A percentile compares a stretch with the other conserved stretches of the same genome.
Conservation (phyloP, 2,888 invertebrate species). For the Perizoma affinitatum region DNA sequence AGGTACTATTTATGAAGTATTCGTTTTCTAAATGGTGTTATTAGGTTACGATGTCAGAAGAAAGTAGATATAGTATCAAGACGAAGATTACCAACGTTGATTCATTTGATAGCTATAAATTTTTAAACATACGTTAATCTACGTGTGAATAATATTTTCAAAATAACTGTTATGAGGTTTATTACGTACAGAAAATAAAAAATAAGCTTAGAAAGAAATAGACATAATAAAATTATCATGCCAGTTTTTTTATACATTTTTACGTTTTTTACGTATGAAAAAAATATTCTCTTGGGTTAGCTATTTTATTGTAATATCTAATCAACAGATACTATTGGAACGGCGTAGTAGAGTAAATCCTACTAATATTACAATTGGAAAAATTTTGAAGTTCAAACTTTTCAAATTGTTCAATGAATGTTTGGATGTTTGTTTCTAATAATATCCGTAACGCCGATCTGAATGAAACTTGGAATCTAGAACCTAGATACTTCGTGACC, state of each 20-base stretch:
- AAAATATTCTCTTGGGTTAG: constrained; percentile 8
- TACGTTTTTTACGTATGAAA: not conserved
- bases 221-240: no score
- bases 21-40: constrained; percentile 56
- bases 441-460: no score
- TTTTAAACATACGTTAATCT: constrained; percentile 30
- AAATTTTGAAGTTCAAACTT: no score
- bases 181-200: no score
- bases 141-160: no score
- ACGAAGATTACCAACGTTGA: constrained; percentile 49
- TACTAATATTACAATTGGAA: not conserved
- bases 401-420: no score
- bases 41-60: constrained; percentile 60
- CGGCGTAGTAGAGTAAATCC: constrained; percentile 21
- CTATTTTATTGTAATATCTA: constrained; percentile 24
- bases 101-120: constrained; percentile 53
- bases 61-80: constrained; percentile 62
- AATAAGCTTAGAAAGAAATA: no score
- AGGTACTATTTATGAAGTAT: constrained; percentile 14
- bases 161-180: no score
- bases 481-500: no score
- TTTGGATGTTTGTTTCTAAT: no score
- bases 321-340: constrained; percentile 26
- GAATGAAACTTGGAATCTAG: no score
- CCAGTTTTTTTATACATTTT: no score